A percentile compares a stretch with the other conserved stretches of the same genome.
Evolutionary conservation across 2,797 vertebrate genomes (phyloP).

Genomic region (Gila robusta): DNA sequence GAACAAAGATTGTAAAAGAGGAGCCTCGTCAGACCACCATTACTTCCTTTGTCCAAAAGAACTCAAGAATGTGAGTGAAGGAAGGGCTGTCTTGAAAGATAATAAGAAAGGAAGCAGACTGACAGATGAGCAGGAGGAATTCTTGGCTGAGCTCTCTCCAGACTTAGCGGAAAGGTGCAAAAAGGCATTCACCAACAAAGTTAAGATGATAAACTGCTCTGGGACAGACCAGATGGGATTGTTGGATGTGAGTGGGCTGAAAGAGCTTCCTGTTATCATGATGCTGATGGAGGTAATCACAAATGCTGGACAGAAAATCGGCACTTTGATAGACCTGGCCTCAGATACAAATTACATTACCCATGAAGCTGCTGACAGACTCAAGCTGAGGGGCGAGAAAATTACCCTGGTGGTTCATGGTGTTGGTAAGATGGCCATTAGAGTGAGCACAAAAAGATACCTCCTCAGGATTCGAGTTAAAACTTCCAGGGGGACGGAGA

Average conservation of each 20-base stretch:
- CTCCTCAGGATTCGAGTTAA: background rate
- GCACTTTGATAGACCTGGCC: background rate
- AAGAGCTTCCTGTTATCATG: background rate
- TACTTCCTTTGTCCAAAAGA: background rate
- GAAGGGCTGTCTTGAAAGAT: no score
- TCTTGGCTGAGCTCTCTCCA: background rate
- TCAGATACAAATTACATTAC: background rate
- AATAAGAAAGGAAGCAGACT: background rate
- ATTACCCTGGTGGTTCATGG: background rate
- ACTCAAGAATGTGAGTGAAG: no score
- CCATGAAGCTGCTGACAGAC: background rate
- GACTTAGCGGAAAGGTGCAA: background rate
- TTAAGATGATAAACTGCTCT: slow-evolving; percentile 1
- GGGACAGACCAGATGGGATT: background rate
- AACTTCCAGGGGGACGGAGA: background rate
- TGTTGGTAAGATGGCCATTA: background rate
- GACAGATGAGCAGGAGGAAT: background rate
- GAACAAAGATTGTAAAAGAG: background rate
- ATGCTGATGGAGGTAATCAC: background rate
- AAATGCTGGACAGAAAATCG: background rate
- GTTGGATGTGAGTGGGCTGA: background rate
- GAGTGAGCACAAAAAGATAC: background rate
- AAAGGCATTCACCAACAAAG: background rate
- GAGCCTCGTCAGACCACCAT: background rate
- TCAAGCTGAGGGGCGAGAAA: background rate